Base-by-base conservation (phyloP, 2,797 vertebrate genomes). In the Corythornis leucogaster region DNA sequence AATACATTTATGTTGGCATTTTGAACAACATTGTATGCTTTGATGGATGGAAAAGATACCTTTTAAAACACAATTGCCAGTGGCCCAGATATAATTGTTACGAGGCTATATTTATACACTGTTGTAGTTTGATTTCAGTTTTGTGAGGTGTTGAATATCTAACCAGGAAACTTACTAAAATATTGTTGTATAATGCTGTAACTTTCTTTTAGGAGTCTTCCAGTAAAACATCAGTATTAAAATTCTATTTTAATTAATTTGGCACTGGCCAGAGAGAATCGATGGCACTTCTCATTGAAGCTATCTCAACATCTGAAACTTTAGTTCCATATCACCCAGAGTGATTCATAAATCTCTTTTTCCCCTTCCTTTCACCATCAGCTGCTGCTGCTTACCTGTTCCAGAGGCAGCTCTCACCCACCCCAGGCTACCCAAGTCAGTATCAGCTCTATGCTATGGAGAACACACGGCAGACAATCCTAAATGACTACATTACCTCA, bases 381-480 rank as follows among this genome's bases (percentile, higher is more conserved):
- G 96, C 97, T 90, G 97, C 98, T 64, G 96, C 98, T 97, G 99
- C 99, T 25, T 99, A 99, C 98, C 98, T 99, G 97, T 99, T 99
- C 97, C 98, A 98, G 77, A 98, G 99, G 94, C 99, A 99, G 95
- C 98, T 98, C 5, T 99, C 99, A 2, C 99, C 99, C 15, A 98
- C 98, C 3, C 98, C 98, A 6, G 99, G 98, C 79, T 99, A 99
- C 97, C 99, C 98, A 59, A 99, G 99, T 97, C 99, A 99, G 69
- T 99, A 99, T 95, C 99, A 99, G 96, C 98, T 99, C 93, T 99
- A 99, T 30, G 99, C 99, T 33, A 99, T 99, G 99, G 99, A 99
- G 97, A 99, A 99, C 93, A 99, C 99, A 0, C 97, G 99, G 15
- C 99, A 99, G 98, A 99, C 99, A 91, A 99, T 99, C 97, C 98